phyloP scores from a whole-genome alignment of 1,140 invertebrate species.

The Agrypnia vestita region DNA sequence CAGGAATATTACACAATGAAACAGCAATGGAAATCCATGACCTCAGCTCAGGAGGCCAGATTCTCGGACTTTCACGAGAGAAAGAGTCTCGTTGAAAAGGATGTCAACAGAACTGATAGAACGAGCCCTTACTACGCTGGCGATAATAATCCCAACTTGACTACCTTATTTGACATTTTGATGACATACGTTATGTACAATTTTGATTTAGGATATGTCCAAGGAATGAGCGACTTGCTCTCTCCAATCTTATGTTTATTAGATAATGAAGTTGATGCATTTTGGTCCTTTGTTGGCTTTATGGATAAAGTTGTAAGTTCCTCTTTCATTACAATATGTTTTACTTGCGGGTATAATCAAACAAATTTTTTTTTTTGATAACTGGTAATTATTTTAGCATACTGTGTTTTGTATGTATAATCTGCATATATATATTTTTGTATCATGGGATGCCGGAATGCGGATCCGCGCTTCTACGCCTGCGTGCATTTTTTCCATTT shows the following conservation, averaged over 20 bases:
- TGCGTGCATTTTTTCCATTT: too few species aligned
- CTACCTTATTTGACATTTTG: constrained; percentile 90
- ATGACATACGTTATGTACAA: constrained; percentile 99
- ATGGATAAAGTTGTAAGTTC: constrained; percentile 93
- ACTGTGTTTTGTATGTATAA: too few species aligned
- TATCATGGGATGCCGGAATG: too few species aligned
- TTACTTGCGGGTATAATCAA: constrained; percentile 25
- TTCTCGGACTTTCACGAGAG: constrained; percentile 93
- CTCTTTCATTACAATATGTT: constrained; percentile 48
- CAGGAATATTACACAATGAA: constrained; percentile 97
- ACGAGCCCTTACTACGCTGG: constrained; percentile 92
- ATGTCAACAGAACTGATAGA: constrained; percentile 97
- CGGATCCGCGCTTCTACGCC: too few species aligned
- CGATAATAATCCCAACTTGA: constrained; percentile 92
- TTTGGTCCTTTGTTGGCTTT: constrained; percentile 99
- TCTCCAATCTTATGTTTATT: constrained; percentile 94
- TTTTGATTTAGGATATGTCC: constrained; percentile 97
- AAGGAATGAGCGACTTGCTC: constrained; percentile 98
- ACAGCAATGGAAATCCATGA: constrained; percentile 95
- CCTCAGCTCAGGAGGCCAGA: constrained; percentile 87
- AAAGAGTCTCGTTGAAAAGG: constrained; percentile 97
- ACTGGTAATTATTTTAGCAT: too few species aligned
- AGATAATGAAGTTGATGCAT: constrained; percentile 95
- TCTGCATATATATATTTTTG: too few species aligned
- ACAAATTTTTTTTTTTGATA: too few species aligned